These are phyloP conservation scores for Allobates femoralis DNA, from an alignment of 2,797 vertebrate genomes.

Conservation along the genomic window DNA sequence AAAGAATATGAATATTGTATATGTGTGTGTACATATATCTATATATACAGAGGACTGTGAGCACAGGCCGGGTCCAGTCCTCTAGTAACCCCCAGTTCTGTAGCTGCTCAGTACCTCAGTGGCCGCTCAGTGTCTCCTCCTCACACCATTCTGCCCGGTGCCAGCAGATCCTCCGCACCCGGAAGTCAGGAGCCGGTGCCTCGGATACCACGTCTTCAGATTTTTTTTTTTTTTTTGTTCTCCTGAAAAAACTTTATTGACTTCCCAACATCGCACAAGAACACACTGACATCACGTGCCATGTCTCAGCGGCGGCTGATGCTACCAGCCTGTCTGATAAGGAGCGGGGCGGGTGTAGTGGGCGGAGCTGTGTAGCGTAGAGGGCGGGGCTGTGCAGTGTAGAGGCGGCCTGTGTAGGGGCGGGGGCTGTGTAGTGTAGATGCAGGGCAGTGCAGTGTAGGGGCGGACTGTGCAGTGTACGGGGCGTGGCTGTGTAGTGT, in stretches of 20 bases:
- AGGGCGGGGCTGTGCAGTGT: too few relatives aligned
- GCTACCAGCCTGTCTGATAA: too few relatives aligned
- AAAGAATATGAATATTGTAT: too few relatives aligned
- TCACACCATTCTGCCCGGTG: background rate
- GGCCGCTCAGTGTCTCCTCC: background rate
- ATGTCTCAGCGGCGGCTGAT: background rate
- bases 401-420: too few relatives aligned
- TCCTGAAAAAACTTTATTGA: constrained; percentile 44
- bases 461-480: too few relatives aligned
- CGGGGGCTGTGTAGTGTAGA: too few relatives aligned
- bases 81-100: too few relatives aligned
- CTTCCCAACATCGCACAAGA: background rate
- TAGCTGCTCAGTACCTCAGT: background rate
- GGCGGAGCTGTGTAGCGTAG: too few relatives aligned
- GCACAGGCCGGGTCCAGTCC: background rate
- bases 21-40: too few relatives aligned
- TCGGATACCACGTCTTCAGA: constrained; percentile 33
- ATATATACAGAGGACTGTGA: background rate
- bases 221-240: constrained; percentile 10
- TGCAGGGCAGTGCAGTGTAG: too few relatives aligned
- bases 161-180: constrained; percentile 17
- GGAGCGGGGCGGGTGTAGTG: too few relatives aligned
- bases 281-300: background rate
- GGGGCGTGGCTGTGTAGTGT: too few relatives aligned
- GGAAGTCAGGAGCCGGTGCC: constrained; percentile 37